Percentiles rank a stretch among this genome's conserved stretches.
Evolutionary conservation across 2,888 invertebrate genomes (phyloP).

Genomic region (Phyllotreta cruciferae): DNA sequence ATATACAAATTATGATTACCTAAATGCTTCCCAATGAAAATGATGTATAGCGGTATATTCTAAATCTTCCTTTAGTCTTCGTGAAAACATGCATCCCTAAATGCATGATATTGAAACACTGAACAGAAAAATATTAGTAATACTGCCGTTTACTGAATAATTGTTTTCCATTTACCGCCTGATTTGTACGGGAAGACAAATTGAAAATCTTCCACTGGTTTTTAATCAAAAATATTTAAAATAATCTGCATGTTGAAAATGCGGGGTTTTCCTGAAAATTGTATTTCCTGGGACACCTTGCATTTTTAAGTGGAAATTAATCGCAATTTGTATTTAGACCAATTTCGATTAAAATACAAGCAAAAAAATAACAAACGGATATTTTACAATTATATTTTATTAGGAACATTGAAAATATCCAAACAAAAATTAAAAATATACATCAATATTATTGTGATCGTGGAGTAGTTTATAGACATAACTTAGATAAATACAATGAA

Average conservation of each 20-base stretch:
- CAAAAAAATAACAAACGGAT: constrained; percentile 2
- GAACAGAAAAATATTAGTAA: not conserved
- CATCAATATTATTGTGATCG: constrained; percentile 56
- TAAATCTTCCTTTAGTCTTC: constrained; percentile 59
- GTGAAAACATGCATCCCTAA: constrained; percentile 27
- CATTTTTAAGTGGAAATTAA: not conserved
- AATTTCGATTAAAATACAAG: not conserved
- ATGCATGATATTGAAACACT: constrained; percentile 28
- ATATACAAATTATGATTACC: constrained; percentile 44
- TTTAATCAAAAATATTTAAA: not conserved
- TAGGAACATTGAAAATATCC: constrained; percentile 6
- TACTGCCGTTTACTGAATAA: too few relatives aligned
- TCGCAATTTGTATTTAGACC: constrained; percentile 1
- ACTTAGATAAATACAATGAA: constrained; percentile 40
- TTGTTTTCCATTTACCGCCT: too few relatives aligned
- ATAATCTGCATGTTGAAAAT: constrained; percentile 11
- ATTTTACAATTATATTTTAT: constrained; percentile 11
- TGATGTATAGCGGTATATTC: constrained; percentile 56
- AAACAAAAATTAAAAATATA: constrained; percentile 41
- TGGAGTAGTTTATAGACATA: constrained; percentile 49
- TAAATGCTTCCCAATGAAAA: constrained; percentile 47
- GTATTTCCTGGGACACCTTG: too few relatives aligned
- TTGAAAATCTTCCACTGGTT: too few relatives aligned
- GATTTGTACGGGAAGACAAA: too few relatives aligned
- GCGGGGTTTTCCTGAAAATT: too few relatives aligned